Evolutionary conservation across 2,888 invertebrate species (phyloP), one percentile per base, ranked within the genome.

Genomic region (Amblyteles armatorius): DNA sequence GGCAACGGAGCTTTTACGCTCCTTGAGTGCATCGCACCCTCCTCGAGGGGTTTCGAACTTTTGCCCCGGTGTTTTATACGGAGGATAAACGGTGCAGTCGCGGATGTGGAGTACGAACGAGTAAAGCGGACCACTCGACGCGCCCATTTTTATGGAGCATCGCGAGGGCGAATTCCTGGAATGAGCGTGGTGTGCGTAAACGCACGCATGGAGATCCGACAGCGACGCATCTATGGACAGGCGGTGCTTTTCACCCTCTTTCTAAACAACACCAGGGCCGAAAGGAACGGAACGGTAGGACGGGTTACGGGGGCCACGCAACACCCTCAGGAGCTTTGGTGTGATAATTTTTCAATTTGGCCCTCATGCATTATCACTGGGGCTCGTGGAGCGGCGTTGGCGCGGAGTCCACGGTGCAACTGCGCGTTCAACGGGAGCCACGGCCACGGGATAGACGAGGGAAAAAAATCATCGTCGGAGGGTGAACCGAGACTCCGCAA

Each of bases 321-420:
- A 65, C 50, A 29, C 82, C 83, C 72, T 26, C 80, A 68, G 79
- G 86, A 86, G 90, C 89, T 91, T 91, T 91, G 92, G 93, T 92
- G 93, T 93, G 93, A 93, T 93, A 93, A 93, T 93, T 93, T 93
- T 93, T 92, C 93, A 93, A 93, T 93, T 93, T 93, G 90, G 90
- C 90, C 68, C 90, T 93, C 91, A 92, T 93, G 90, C 90, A 91
- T 92, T 93, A 93, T 93, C 92, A 85, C 83, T 87, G 82, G 65
- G 33, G 40, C 19, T 36, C 7, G 50, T 7, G 71, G n/a, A 11
- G 19, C n/a, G 52, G 29, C 50, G 71, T 71, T 72, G 63, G 65
- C 68, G 63, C 52, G 16, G 52, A 36, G 57, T 36, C 26, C 63
- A 36, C 44, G 71, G 52, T 67, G 79, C 67, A 76, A 73, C 76